Evolutionary conservation across 2,797 vertebrate genomes (phyloP).

Genomic region (Peromyscus nudipes): DNA sequence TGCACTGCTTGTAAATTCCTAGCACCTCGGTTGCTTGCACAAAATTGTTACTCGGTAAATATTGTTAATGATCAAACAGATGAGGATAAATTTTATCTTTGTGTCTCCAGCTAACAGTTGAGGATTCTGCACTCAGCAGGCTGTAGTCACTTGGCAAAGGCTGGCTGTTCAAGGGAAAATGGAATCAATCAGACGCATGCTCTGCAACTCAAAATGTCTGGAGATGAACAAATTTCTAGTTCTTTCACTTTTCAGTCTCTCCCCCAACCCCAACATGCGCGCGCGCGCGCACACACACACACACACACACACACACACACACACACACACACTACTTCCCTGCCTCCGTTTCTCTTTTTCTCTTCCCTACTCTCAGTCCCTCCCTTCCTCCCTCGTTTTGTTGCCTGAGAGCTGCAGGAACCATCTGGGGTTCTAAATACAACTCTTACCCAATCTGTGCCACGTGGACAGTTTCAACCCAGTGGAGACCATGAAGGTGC

Average conservation of each 20-base stretch:
- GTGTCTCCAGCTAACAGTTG: not conserved
- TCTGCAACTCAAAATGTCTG: not conserved
- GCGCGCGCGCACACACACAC: too few relatives aligned
- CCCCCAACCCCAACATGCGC: not conserved
- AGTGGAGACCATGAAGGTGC: not conserved
- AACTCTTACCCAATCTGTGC: not conserved
- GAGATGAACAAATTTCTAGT: constrained; percentile 2
- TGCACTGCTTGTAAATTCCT: constrained; percentile 34
- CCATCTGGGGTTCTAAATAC: constrained; percentile 17
- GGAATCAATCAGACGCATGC: not conserved
- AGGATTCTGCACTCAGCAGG: not conserved
- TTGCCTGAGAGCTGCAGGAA: not conserved
- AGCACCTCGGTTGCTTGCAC: not conserved
- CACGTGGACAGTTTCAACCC: constrained; percentile 40
- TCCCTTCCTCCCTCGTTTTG: not conserved
- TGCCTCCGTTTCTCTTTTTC: not conserved
- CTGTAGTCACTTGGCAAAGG: not conserved
- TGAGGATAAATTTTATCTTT: constrained; percentile 24
- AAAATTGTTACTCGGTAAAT: constrained; percentile 40
- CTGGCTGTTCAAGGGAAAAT: constrained; percentile 26
- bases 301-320: too few relatives aligned
- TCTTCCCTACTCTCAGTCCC: not conserved
- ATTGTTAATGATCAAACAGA: not conserved
- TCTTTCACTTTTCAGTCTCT: not conserved
- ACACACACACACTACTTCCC: not conserved